phyloP scores from a whole-genome alignment of 1,140 invertebrate genomes.

The Triops longicaudatus region DNA sequence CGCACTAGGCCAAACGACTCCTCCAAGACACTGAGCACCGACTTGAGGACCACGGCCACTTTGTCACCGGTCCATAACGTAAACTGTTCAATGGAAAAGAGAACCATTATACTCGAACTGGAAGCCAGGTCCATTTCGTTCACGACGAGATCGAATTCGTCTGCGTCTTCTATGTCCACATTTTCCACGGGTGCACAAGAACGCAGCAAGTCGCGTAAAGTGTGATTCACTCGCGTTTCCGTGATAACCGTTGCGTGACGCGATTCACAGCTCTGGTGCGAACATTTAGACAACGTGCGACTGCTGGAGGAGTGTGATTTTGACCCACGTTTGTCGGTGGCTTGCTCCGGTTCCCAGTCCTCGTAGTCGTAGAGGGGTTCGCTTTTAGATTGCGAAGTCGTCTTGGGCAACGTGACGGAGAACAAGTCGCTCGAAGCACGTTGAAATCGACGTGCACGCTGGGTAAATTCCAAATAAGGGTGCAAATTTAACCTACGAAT shows the following conservation, averaged over 20 bases:
- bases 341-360: neutral
- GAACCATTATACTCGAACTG: neutral
- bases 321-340: neutral
- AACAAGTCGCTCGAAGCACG: neutral
- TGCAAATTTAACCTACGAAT: neutral
- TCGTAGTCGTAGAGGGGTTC: neutral
- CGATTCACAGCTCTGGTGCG: neutral
- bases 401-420: neutral
- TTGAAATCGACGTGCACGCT: neutral
- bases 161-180: slow-evolving; percentile 17
- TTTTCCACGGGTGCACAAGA: neutral
- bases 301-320: neutral
- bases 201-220: slow-evolving; percentile 3
- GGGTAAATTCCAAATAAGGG: neutral
- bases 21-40: neutral
- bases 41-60: slow-evolving; percentile 9
- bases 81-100: slow-evolving; percentile 16
- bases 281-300: neutral
- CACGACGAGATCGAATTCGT: slow-evolving; percentile 15
- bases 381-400: neutral
- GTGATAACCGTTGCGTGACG: neutral
- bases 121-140: slow-evolving; percentile 1
- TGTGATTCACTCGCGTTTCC: slow-evolving; percentile 19
- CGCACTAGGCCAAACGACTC: slow-evolving; percentile 11
- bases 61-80: neutral